Percentiles rank a stretch among this genome's conserved stretches.
These are phyloP conservation scores for Eulithis testata DNA, from an alignment of 2,888 invertebrate genomes.

Conservation along the genomic window DNA sequence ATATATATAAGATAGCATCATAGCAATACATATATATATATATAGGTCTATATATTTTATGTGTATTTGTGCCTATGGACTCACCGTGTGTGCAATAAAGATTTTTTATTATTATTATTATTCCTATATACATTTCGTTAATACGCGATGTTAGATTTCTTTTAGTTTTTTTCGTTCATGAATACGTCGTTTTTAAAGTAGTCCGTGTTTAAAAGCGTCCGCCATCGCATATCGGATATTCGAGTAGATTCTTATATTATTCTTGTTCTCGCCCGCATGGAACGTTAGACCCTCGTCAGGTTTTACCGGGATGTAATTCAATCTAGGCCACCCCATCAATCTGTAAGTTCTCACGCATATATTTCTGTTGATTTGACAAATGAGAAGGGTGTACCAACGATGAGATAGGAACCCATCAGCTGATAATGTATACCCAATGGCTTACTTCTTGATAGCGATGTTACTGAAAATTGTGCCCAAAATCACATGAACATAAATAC, in stretches of 20 bases:
- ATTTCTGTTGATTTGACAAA: constrained; percentile 85
- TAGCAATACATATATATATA: no score
- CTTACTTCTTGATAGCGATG: constrained; percentile 36
- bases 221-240: constrained; percentile 54
- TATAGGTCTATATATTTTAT: no score
- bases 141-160: no score
- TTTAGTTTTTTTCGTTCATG: background rate
- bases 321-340: constrained; percentile 83
- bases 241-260: constrained; percentile 71
- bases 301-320: constrained; percentile 81
- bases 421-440: constrained; percentile 62
- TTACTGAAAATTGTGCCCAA: constrained; percentile 2
- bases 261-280: constrained; percentile 74
- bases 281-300: constrained; percentile 81
- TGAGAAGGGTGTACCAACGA: constrained; percentile 79
- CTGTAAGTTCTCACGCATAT: constrained; percentile 83
- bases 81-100: no score
- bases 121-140: no score
- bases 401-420: constrained; percentile 60
- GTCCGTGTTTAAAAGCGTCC: constrained; percentile 14
- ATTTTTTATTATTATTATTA: no score
- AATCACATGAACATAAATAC: no score
- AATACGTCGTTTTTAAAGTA: constrained; percentile 13
- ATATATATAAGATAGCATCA: no score
- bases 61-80: no score